A percentile compares a stretch with the other conserved stretches of the same genome.
phyloP scores from a whole-genome alignment of 2,797 vertebrate genomes.

The Brachyrhaphis roseni region DNA sequence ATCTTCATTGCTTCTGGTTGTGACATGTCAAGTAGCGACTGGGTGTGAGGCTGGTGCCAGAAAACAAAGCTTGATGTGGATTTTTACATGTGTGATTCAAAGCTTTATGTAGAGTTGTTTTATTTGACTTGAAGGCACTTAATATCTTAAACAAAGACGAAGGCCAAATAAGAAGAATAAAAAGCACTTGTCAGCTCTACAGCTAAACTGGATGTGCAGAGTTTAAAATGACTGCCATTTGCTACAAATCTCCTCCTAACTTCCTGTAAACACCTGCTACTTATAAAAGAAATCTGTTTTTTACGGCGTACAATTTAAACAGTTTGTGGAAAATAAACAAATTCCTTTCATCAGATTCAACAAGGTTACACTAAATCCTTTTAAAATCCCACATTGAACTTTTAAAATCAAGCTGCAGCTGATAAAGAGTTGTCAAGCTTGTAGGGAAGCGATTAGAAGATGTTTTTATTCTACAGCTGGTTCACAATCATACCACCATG shows the following conservation, averaged over 20 bases:
- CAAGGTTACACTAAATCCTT: background rate
- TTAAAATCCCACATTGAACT: background rate
- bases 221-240: background rate
- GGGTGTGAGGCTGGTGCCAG: conserved; percentile 3
- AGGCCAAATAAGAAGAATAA: conserved; percentile 4
- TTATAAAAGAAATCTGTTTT: conserved; percentile 1
- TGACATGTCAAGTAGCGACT: background rate
- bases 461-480: background rate
- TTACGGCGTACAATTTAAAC: background rate
- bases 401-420: background rate
- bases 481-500: no score
- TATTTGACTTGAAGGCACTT: conserved; percentile 2
- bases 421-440: background rate
- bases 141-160: background rate
- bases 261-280: background rate
- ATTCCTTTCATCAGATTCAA: background rate
- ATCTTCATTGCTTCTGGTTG: background rate
- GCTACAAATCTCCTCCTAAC: conserved; percentile 3
- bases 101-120: conserved; percentile 6
- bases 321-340: conserved; percentile 1
- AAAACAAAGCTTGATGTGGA: conserved; percentile 1
- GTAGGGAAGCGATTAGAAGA: background rate
- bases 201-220: background rate
- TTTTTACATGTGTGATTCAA: conserved; percentile 1
- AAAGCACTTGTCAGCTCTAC: background rate